Evolutionary conservation across 2,888 invertebrate species (phyloP), one percentile per base, ranked within the genome.

Genomic region (Aporophyla nigra): DNA sequence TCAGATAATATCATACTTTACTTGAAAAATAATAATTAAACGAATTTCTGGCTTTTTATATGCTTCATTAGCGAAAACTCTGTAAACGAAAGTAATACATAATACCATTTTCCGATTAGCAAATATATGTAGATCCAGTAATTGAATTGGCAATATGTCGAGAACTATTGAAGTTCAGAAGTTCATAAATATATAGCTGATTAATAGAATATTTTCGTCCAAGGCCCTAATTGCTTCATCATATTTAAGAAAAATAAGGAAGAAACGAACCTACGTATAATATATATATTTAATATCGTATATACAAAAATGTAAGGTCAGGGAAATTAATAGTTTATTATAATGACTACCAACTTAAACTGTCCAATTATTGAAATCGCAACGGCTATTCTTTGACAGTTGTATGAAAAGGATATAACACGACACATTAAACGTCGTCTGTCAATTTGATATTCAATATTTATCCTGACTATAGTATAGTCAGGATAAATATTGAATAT

Each of bases 61-160:
- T 14, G 0, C 21, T 7, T 24, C 1, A 7, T 51, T 62, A 21
- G 5, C 19, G n/a, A 61, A 66, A 51, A 61, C 0, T 1, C 16
- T 4, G 0, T 5, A 43, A 7, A n/a, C 6, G 14, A 65, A 76
- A 76, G 5, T 33, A 56, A 51, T 46, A 33, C 33, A 1, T 33
- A 43, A 24, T 14, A 58, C 16, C 14, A 43, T 24, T 79, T 68
- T 40, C 19, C 24, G 33, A 76, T 59, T 21, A 49, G 33, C n/a
- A n/a, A n/a, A n/a, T 49, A 65, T 59, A 69, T 51, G 51, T 51
- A 82, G 19, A 54, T 53, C 46, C 21, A 24, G 33, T 77, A 70
- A 77, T 77, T 12, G 24, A 54, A 65, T 82, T 21, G 63, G 65
- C 49, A 59, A 54, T n/a, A 69, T 82, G 53, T 53, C 51, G 53